These are phyloP conservation scores for Tigriopus californicus DNA, from an alignment of 2,888 invertebrate genomes.

Conservation along the genomic window DNA sequence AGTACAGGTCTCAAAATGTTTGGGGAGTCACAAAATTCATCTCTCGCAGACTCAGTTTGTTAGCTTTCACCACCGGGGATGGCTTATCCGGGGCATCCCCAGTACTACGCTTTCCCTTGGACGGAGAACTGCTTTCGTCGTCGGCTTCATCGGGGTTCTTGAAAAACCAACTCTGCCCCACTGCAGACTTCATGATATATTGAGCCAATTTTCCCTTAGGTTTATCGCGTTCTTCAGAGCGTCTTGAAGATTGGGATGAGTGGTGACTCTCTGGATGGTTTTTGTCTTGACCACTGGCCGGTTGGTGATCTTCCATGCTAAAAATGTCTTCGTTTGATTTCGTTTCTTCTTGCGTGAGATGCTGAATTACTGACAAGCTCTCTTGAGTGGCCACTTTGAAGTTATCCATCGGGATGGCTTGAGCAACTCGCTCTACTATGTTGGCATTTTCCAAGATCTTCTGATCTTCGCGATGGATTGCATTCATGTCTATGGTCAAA, in stretches of 20 bases:
- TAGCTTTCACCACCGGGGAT: too few relatives aligned
- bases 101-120: too few relatives aligned
- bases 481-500: too few relatives aligned
- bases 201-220: neutral
- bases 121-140: neutral
- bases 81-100: too few relatives aligned
- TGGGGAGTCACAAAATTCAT: neutral
- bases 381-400: neutral
- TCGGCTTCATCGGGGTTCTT: neutral
- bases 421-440: neutral
- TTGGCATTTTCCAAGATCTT: too few relatives aligned
- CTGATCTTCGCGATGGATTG: too few relatives aligned
- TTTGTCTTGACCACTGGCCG: too few relatives aligned
- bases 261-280: too few relatives aligned
- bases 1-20: neutral
- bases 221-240: neutral
- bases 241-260: neutral
- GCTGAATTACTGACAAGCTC: neutral
- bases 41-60: neutral
- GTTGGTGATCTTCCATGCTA: neutral
- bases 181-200: neutral
- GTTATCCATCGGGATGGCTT: neutral
- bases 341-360: neutral
- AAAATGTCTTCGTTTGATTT: neutral
- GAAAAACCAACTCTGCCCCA: neutral